Percentiles rank a stretch among this genome's conserved stretches.
Conservation (phyloP, 2,113 vertebrate species). For the Callopanchax toddi region DNA sequence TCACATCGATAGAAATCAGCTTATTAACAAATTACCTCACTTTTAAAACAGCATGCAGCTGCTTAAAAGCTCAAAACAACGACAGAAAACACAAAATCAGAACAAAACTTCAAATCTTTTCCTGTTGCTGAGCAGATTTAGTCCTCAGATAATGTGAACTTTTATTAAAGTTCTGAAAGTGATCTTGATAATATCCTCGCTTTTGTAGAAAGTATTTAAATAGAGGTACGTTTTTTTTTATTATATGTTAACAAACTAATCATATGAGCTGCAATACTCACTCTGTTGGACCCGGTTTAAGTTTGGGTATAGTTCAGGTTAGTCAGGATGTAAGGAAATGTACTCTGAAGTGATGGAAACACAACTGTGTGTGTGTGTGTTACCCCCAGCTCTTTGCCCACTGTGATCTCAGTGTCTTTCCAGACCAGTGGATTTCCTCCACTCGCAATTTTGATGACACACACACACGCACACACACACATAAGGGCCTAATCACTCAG, state of each 20-base stretch:
- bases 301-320: not conserved
- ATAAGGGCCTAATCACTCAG: conserved; percentile 9
- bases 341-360: conserved; percentile 19
- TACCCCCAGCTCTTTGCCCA: conserved; percentile 38
- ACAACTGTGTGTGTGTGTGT: conserved; percentile 9
- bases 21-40: not conserved
- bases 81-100: no score
- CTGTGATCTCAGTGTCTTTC: conserved; percentile 56
- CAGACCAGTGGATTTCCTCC: conserved; percentile 12
- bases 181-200: not conserved
- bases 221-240: not conserved
- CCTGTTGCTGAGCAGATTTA: not conserved
- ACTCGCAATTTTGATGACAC: conserved; percentile 8
- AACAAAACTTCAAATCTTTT: not conserved
- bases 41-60: not conserved
- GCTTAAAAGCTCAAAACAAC: not conserved
- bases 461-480: conserved; percentile 7
- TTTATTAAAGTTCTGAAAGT: not conserved
- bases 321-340: not conserved
- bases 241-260: no score
- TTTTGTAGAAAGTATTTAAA: not conserved
- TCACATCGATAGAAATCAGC: not conserved
- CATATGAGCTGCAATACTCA: not conserved
- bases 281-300: not conserved
- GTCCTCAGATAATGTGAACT: not conserved